Base-by-base conservation (phyloP, 2,888 invertebrate species). In the Zhengitettix transpicula region DNA sequence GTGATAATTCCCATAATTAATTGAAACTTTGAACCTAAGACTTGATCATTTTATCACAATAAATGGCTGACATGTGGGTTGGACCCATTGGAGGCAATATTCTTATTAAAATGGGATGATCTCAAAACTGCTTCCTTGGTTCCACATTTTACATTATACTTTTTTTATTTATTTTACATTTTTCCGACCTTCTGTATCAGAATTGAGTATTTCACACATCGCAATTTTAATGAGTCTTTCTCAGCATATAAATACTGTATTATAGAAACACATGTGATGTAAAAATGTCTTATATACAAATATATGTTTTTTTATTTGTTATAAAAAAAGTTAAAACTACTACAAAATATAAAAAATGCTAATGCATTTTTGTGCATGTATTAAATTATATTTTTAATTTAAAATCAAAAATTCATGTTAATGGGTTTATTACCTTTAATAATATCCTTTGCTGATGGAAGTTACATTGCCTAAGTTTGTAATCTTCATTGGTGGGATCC, bases 301-400 rank as follows among this genome's bases (percentile, higher is more conserved):
- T 47, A 47, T 54, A 58, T 58, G 55, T 58, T 58, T 58, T 58
- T 58, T 58, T 55, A 58, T 58, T 58, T 55, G 54, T 58, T 58
- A 42, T 41, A 52, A 58, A 55, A 28, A 28, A 14, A 44, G 40
- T 28, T 47, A 55, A 54, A 44, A 53, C 55, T 58, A 58, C 44
- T 58, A 54, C 28, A 58, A 58, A 58, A 55, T 15, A 58, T 58
- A 47, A 54, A 55, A 58, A 58, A 58, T 55, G 17, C 51, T 51
- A 41, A 58, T 58, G 53, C 54, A 58, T 42, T 47, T 54, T 42
- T 44, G 55, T 58, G 55, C 52, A 59, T 56, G 41, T 59, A 59
- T 52, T 56, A 56, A 56, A 56, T 59, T 56, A 52, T 55, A 56
- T 59, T 59, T 59, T 59, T 14, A 52, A 56, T 52, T 56, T 53